Conservation (phyloP, 2,113 vertebrate genomes). For the Glaucomys volans region DNA sequence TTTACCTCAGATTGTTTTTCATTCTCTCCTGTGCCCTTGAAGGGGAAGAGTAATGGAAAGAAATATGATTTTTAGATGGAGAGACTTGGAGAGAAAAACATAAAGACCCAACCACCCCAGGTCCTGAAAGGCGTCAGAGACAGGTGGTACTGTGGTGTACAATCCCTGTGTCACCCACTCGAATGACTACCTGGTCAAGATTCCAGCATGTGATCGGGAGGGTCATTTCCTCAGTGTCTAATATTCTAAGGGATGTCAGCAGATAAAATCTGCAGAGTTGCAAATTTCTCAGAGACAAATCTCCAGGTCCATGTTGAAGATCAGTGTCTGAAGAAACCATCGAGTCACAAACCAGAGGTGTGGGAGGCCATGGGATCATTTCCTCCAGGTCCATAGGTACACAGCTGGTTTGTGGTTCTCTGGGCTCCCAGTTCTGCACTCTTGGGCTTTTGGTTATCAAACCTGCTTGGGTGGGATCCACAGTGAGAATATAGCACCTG, state of each 20-base stretch:
- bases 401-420: not conserved
- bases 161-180: not conserved
- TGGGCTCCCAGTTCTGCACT: not conserved
- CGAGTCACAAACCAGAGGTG: not conserved
- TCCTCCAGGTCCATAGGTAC: not conserved
- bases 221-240: not conserved
- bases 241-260: not conserved
- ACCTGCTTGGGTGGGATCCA: not conserved
- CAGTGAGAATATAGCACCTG: accelerated
- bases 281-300: not conserved
- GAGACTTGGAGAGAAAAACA: not conserved
- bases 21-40: not conserved
- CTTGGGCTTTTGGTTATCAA: not conserved
- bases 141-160: accelerated
- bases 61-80: not conserved
- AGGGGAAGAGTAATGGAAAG: not conserved
- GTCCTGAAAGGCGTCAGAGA: not conserved
- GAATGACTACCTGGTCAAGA: not conserved
- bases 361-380: not conserved
- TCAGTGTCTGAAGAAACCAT: not conserved
- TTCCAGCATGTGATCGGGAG: not conserved
- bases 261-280: not conserved
- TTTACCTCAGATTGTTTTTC: constrained; percentile 33
- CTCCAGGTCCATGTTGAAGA: not conserved
- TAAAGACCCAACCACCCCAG: not conserved